Percentiles rank a stretch among this genome's conserved stretches.
Conservation (phyloP, 37 sponge, comb jelly and placozoan genomes). For the Beroe forskalii region DNA sequence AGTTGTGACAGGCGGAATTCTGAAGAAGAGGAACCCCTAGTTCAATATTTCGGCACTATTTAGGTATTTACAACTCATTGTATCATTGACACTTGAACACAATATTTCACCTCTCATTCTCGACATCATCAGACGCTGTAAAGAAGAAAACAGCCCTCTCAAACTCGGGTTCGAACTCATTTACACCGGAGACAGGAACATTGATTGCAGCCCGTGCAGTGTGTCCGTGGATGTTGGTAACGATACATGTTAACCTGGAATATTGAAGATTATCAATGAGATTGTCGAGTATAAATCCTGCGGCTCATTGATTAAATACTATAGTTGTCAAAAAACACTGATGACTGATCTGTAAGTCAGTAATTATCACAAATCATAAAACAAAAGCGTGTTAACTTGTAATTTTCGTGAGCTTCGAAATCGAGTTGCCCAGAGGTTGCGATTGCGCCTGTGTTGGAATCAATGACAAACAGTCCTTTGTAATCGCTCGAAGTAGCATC, state of each 20-base stretch:
- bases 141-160: not conserved
- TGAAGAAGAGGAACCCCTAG: too few relatives aligned
- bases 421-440: not conserved
- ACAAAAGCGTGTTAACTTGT: too few relatives aligned
- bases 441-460: not conserved
- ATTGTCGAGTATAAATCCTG: too few relatives aligned
- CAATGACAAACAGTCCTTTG: not conserved
- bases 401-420: not conserved
- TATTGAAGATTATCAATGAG: too few relatives aligned
- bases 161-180: slow-evolving; percentile 23
- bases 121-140: not conserved
- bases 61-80: too few relatives aligned
- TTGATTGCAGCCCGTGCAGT: not conserved
- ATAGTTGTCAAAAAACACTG: too few relatives aligned
- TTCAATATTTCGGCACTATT: too few relatives aligned
- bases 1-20: too few relatives aligned
- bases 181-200: not conserved
- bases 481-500: not conserved
- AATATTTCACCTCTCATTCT: not conserved
- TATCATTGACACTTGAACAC: too few relatives aligned
- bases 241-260: slow-evolving; percentile 10
- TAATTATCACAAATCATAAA: too few relatives aligned
- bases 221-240: not conserved
- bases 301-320: too few relatives aligned
- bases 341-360: too few relatives aligned